Conservation (phyloP, 2,888 invertebrate genomes). For the Drosophila cyrtoloma region DNA sequence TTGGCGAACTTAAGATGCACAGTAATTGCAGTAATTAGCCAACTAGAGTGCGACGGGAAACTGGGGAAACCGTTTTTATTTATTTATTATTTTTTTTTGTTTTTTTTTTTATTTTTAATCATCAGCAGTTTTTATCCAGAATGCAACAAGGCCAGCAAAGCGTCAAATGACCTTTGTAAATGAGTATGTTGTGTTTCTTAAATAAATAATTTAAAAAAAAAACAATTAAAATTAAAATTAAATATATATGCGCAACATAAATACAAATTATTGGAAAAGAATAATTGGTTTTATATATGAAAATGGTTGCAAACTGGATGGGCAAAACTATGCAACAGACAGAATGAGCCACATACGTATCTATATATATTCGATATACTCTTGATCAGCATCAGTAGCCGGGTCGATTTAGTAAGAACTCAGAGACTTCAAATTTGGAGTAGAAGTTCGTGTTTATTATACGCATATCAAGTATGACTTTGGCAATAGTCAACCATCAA, state of each 20-base stretch:
- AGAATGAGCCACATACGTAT: neutral
- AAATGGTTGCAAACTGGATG: neutral
- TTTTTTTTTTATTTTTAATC: neutral
- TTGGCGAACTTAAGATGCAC: constrained; percentile 1
- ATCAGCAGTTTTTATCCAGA: neutral
- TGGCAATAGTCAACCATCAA: no score
- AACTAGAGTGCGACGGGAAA: neutral
- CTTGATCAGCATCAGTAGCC: neutral
- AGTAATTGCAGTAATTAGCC: constrained; percentile 1
- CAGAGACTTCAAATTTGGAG: neutral
- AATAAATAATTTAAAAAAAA: neutral
- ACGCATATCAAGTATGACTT: no score
- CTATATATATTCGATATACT: no score
- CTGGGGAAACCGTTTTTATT: neutral
- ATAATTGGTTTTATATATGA: neutral
- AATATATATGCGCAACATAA: neutral
- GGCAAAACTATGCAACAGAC: neutral
- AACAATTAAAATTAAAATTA: neutral
- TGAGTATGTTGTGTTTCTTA: neutral
- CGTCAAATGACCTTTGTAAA: neutral
- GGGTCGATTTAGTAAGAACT: no score
- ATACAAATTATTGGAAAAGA: neutral
- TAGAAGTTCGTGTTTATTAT: neutral
- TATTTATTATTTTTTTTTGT: no score
- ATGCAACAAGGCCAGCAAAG: neutral